Base-by-base conservation (phyloP, 1,140 invertebrate species). In the Bombus haemorrhoidalis region DNA sequence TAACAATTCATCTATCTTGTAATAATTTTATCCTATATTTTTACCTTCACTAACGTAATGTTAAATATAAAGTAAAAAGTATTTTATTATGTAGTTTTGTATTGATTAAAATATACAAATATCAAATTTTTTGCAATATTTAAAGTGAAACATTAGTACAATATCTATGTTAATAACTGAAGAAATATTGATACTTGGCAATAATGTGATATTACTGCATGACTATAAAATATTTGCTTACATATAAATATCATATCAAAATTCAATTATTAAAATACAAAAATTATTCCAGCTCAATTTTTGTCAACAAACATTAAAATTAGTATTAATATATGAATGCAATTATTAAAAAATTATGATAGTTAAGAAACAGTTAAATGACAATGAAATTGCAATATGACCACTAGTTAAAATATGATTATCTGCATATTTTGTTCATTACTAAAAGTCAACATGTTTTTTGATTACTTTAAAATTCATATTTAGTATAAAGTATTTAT, bases 401-500 rank as follows among this genome's bases (percentile, higher is more conserved):
- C n/a, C 22, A 69, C 59, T 34, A 10, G 6, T 47, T 59, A 68
- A 82, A 73, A 82, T 74, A 41, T 82, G 6, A 64, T 32, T 59
- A 57, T 68, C 15, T 47, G 69, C 5, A 62, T 18, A 34, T 34
- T 86, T 13, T 47, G 37, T 82, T 83, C 71, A 66, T 64, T 66
- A 64, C 57, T 71, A 9, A 41, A 53, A 32, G 47, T 59, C 25
- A 39, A 71, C 22, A 47, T 86, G 71, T 83, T 47, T 86, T 77
- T 77, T 78, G 22, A 34, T 78, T 53, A 73, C 28, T 77, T 86
- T 77, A 62, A 86, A 74, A 77, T 39, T 86, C 78, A 47, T 62
- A 81, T 81, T 85, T 41, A 82, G n/a, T 71, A 72, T 78, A 66
- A 77, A 77, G 64, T 84, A 78, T 74, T 86, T 84, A 81, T 57